Evolutionary conservation across 1,140 invertebrate genomes (phyloP).

Genomic region (Oscheius sp.): DNA sequence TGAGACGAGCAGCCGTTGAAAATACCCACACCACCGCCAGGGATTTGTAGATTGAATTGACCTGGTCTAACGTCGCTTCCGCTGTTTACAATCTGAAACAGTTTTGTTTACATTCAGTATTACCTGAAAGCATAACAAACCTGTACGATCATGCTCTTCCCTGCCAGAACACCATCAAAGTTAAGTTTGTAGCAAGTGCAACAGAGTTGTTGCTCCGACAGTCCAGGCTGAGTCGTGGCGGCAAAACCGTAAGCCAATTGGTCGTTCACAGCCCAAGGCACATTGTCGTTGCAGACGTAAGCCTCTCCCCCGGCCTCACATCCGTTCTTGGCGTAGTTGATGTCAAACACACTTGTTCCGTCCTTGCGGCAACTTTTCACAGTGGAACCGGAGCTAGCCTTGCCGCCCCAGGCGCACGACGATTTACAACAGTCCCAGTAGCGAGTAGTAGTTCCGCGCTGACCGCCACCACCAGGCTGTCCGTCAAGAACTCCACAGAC

Average conservation of each 20-base stretch:
- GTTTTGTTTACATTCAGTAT: too few relatives aligned
- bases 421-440: not conserved
- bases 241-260: not conserved
- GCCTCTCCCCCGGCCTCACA: not conserved
- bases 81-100: too few relatives aligned
- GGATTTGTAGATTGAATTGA: too few relatives aligned
- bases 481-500: too few relatives aligned
- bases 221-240: not conserved
- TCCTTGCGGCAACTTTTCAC: not conserved
- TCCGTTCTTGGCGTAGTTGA: not conserved
- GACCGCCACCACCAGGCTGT: too few relatives aligned
- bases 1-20: not conserved
- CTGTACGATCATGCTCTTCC: not conserved
- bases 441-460: too few relatives aligned
- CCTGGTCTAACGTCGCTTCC: too few relatives aligned
- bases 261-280: not conserved
- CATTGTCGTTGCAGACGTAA: not conserved
- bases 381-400: not conserved
- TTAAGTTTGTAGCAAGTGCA: not conserved
- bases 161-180: not conserved
- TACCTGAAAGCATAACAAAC: too few relatives aligned
- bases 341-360: not conserved
- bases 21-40: not conserved
- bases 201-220: not conserved
- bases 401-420: not conserved